Base-by-base conservation (phyloP, 2,888 invertebrate species). In the Drosophila leonis region DNA sequence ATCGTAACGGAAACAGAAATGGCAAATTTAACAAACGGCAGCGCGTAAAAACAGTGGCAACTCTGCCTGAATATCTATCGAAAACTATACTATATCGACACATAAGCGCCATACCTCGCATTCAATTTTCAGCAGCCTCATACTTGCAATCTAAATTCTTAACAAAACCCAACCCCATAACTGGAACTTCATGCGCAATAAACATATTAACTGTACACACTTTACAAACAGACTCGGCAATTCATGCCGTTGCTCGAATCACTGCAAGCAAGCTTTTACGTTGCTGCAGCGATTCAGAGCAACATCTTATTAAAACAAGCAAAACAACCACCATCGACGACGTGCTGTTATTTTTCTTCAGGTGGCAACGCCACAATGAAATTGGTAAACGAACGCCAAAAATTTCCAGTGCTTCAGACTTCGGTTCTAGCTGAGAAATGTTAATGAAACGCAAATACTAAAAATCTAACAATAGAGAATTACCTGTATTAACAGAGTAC, bases 161-260 rank as follows among this genome's bases (percentile, higher is more conserved):
- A n/a, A n/a, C n/a, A n/a, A n/a, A n/a, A n/a, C n/a, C n/a, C n/a
- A n/a, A n/a, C n/a, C n/a, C n/a, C n/a, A n/a, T n/a, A n/a, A n/a
- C n/a, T n/a, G n/a, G n/a, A n/a, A n/a, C n/a, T n/a, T n/a, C n/a
- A n/a, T n/a, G n/a, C n/a, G n/a, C n/a, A n/a, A n/a, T n/a, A n/a
- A n/a, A n/a, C n/a, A n/a, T n/a, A n/a, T n/a, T 13, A 20, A 13
- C 7, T 29, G 12, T 41, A 39, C 5, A 33, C 4, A 13, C 15
- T 20, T 9, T 0, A n/a, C 4, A 12, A 1, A 1, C 15, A 78
- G 90, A 90, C 48, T 75, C 90, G 91, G 91, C 91, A 90, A 57
- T 75, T 2, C 60, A 78, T 88, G 90, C 90, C 90, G 88, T 91
- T 83, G 84, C 54, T 59, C 37, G 56, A 65, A 7, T n/a, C 12